Evolutionary conservation across 2,113 vertebrate species (phyloP).

Genomic region (Hystrix brachyura): DNA sequence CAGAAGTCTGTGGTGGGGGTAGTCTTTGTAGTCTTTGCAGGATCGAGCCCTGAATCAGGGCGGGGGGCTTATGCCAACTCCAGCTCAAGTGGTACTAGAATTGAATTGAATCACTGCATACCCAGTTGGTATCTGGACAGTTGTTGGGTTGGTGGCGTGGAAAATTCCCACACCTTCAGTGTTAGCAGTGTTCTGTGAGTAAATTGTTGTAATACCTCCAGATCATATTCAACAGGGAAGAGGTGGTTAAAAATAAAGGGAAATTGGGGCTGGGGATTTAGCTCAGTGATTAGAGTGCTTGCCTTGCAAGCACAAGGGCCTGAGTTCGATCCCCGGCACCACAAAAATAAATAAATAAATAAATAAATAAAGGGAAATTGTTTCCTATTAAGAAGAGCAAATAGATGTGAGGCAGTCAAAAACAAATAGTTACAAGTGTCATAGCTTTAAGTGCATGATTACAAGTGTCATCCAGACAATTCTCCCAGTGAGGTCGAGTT

Average conservation of each 20-base stretch:
- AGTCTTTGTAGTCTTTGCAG: background rate
- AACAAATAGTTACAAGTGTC: background rate
- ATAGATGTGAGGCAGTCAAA: background rate
- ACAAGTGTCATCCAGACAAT: background rate
- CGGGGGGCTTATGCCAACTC: background rate
- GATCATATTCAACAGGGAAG: background rate
- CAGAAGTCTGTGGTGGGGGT: background rate
- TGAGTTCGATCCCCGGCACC: too few relatives aligned
- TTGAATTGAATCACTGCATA: background rate
- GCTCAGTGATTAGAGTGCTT: too few relatives aligned
- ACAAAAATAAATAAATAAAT: too few relatives aligned
- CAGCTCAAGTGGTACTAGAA: background rate
- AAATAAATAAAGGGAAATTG: background rate
- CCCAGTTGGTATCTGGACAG: background rate
- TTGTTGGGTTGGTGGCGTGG: background rate
- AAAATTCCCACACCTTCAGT: background rate
- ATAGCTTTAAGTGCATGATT: background rate
- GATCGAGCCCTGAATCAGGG: background rate
- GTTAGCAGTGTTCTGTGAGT: background rate
- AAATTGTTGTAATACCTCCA: background rate
- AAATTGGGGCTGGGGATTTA: too few relatives aligned
- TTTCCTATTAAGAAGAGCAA: background rate
- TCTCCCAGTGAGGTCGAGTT: background rate
- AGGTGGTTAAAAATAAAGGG: background rate
- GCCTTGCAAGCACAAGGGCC: too few relatives aligned